Base-by-base conservation (phyloP, 2,113 vertebrate species). In the Proterorhinus semilunaris region DNA sequence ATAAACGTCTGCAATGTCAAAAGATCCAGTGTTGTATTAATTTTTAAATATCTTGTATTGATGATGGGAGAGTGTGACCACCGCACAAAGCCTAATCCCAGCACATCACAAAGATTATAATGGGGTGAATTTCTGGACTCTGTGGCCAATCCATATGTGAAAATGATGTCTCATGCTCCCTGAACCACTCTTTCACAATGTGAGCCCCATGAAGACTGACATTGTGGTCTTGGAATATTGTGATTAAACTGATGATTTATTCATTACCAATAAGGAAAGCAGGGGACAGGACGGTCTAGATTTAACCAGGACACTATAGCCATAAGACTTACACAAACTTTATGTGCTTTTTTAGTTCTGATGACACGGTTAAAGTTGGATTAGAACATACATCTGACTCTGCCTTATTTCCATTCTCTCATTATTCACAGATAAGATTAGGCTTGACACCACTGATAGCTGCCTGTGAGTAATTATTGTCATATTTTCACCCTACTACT, bases 211-310 rank as follows among this genome's bases (percentile, higher is more conserved):
- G 27, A 36, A 36, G 3, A 3, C 27, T 36, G 27, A 5, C 27
- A 36, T 36, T 36, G 27, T 36, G 21, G 21, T 21, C 21, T 21
- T 21, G 21, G 21, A 36, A 36, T 36, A 36, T 5, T 36, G 27
- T 5, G 4, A 36, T 36, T 36, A 36, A 4, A 36, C 27, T 27
- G 11, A 58, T 58, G 27, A 44, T 71, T 50, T 16, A 59, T 82
- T 64, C 55, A 85, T 83, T 74, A 86, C 84, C 83, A 13, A 86
- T 69, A 42, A 64, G 53, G 17, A 62, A 74, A 72, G 15, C 49
- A 64, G 36, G 50, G 10, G 54, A 54, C 8, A 46, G 36, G 10
- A 10, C 64, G 59, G 58, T 58, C 5, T 52, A 65, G 17, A 66
- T 27, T 55, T 36, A 48, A 81, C 50, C 47, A 43, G 44, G 43